Evolutionary conservation across 2,888 invertebrate species (phyloP).

Genomic region (Pediacus dermestoides): DNA sequence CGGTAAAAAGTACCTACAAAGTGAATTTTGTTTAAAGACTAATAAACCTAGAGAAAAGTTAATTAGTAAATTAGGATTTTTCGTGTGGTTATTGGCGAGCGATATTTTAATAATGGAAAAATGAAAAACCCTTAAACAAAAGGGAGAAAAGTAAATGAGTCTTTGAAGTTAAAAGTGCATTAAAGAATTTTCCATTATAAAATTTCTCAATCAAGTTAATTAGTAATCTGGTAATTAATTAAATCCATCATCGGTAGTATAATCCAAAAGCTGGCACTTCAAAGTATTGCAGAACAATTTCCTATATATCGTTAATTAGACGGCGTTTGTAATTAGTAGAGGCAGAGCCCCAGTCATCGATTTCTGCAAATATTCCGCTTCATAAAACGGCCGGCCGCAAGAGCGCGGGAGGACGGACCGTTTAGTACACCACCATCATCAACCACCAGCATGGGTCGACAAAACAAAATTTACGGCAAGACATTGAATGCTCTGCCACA

Average conservation of each 20-base stretch:
- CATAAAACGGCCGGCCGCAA: conserved; percentile 40
- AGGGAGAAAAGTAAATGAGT: conserved; percentile 21
- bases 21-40: too few relatives aligned
- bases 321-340: conserved; percentile 49
- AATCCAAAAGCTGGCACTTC: conserved; percentile 46
- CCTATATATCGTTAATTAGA: conserved; percentile 51
- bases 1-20: too few relatives aligned
- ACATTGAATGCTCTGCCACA: background rate
- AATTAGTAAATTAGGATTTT: conserved; percentile 29
- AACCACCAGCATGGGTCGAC: background rate
- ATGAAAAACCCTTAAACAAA: conserved; percentile 26
- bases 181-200: conserved; percentile 40
- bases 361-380: conserved; percentile 46
- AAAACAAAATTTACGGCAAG: conserved; percentile 6
- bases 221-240: conserved; percentile 51
- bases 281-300: conserved; percentile 51
- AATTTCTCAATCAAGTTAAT: conserved; percentile 47
- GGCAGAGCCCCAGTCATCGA: conserved; percentile 40
- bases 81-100: conserved; percentile 22
- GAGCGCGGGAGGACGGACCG: conserved; percentile 13
- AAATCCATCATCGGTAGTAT: conserved; percentile 47
- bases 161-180: conserved; percentile 37
- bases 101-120: conserved; percentile 31
- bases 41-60: conserved; percentile 28
- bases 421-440: conserved; percentile 5